Base-by-base conservation (phyloP, 2,888 invertebrate genomes). In the Sarcophaga subvicina region DNA sequence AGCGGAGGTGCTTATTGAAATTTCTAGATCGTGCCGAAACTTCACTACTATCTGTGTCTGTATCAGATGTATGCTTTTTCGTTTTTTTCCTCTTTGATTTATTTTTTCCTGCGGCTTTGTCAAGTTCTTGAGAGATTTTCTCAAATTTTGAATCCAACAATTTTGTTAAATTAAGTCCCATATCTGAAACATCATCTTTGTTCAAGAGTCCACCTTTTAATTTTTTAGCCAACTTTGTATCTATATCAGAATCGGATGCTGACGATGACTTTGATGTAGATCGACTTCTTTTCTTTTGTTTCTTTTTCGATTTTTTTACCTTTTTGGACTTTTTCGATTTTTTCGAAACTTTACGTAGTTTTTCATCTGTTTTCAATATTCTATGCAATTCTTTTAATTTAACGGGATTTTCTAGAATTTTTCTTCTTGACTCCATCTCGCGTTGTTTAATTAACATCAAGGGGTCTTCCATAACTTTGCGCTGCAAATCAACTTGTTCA, bases 401-500 rank as follows among this genome's bases (percentile, higher is more conserved):
- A 0, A 99, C 95, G 1, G 99, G 99, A 94, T 99, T 99, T 90
- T 98, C 97, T 4, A 99, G 93, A 59, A 99, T 94, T 84, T 97
- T 96, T 84, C 96, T 96, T 63, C 97, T 94, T 0, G 97, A 96
- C 91, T 99, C 98, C 91, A 98, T 96, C 94, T 99, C 98, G 80
- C 97, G 95, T 91, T 98, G 97, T 90, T 97, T 97, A 10, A 99
- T 98, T 4, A 97, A 95, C 91, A 98, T 96, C 62, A 99, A 93
- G 0, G 99, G 99, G 94, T 99, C 99, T 93, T 99, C 99, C 91
- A 98, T 95, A 88, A 98, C 95, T 94, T 99, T 99, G 25, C 98
- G 95, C 69, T 95, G 96, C 90, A 98, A 94, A 92, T 99, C 98
- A 14, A 98, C 97, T 94, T 97, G 96, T 78, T 96, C 95, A 37